A percentile compares a stretch with the other conserved stretches of the same genome.
These are phyloP conservation scores for Junco hyemalis DNA, from an alignment of 2,113 vertebrate genomes.

Conservation along the genomic window DNA sequence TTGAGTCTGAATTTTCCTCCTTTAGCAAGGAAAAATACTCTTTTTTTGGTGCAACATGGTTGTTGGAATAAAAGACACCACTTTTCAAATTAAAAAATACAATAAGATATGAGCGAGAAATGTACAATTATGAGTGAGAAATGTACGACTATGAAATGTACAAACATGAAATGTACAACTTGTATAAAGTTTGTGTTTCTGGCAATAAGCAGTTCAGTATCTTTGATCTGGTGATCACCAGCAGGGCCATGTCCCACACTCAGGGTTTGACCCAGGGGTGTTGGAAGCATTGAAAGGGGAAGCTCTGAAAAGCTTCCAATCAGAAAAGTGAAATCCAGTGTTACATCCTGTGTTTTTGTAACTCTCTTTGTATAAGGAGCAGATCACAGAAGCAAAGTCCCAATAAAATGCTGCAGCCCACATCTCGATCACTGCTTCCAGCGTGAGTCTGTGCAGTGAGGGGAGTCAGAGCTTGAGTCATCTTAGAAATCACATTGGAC, in stretches of 20 bases:
- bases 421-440: not conserved
- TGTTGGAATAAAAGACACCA: not conserved
- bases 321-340: not conserved
- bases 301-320: not conserved
- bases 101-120: not conserved
- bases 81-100: not conserved
- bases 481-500: not conserved
- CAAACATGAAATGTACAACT: not conserved
- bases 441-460: accelerated
- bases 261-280: not conserved
- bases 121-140: not conserved
- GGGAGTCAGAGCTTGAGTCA: not conserved
- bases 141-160: not conserved
- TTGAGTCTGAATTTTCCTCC: not conserved
- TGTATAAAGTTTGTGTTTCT: not conserved
- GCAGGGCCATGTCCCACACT: not conserved
- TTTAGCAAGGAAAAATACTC: not conserved
- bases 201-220: not conserved
- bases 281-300: not conserved
- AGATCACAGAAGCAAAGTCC: not conserved
- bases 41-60: not conserved
- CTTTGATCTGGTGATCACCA: not conserved
- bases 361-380: not conserved
- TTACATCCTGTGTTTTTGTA: not conserved
- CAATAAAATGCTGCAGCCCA: not conserved